Base-by-base conservation (phyloP, 2,113 vertebrate genomes). In the Oceanites oceanicus region DNA sequence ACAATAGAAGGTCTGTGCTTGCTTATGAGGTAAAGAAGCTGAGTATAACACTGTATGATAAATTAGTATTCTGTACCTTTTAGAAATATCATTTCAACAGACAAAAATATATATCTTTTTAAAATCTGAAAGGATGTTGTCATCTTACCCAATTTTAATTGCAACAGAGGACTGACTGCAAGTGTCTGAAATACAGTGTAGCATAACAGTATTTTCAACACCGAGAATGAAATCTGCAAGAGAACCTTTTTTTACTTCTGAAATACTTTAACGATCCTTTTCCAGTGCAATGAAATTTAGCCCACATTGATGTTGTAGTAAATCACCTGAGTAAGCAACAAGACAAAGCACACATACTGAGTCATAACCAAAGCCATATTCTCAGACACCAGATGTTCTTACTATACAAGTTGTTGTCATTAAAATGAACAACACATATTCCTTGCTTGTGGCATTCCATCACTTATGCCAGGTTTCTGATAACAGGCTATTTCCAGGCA, bases 381-480 rank as follows among this genome's bases (percentile, higher is more conserved):
- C 25, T 91, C 74, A 85, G 56, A 25, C 55, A 67, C 30, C 27
- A 88, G 74, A 79, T 79, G 81, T 25, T 92, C 36, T 62, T 79
- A 82, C 62, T 61, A n/a, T 22, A 56, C 11, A 82, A 94, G 34
- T 22, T 0, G 0, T 59, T 40, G 10, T 49, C 65, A 79, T 95
- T 96, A 88, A 92, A 94, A 96, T 88, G 77, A 86, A 82, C 56
- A 94, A 38, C 70, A 88, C 58, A 88, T 65, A 77, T 50, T 93
- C 74, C 27, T 96, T 94, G 38, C 25, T 82, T 85, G 47, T 79
- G 58, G 82, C 62, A 79, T 90, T 76, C 56, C 6, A 70, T 88
- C 58, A 91, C n/a, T 93, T 94, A 47, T 50, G 26, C 49, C 50
- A 82, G 27, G 25, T 65, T 94, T 91, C 58, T 94, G 74, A 84